Base-by-base conservation (phyloP, 2,888 invertebrate genomes). In the Tetragonula carbonaria region DNA sequence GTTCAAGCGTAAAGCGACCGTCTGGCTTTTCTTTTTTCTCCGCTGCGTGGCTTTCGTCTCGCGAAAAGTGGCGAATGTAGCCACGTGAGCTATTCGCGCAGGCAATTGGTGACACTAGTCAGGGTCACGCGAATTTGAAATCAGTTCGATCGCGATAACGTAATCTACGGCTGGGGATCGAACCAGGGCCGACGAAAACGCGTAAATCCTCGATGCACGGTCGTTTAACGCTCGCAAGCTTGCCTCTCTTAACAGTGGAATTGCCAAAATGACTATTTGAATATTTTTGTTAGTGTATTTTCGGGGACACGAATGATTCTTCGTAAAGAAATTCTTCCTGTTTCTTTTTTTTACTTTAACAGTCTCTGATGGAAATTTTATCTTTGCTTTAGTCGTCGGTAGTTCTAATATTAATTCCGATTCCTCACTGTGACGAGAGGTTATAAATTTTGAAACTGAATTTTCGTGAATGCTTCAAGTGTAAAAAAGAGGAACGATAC, bases 101-200 rank as follows among this genome's bases (percentile, higher is more conserved):
- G 63, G 23, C 8, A 72, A 59, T 45, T 21, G 63, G 51, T 45
- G 87, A 68, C 65, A 62, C 55, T 55, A 63, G 21, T 63, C 21
- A 16, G 18, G 50, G 59, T 78, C 68, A 72, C 74, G 83, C 83
- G 68, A 82, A 71, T 83, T 83, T 57, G 50, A 55, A 72, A 82
- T 82, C 63, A 76, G 57, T 23, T 21, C 57, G 72, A 73, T 82
- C 83, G 51, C 51, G 83, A 83, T 73, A 82, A 33, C 50, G 62
- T n/a, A 59, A 81, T 80, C 67, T 62, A 28, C 4, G 23, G 5
- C n/a, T 4, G 13, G 53, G 50, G 72, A 73, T 73, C 71, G 28
- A 28, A 45, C 53, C 45, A 2, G 45, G n/a, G 67, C 18, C 81
- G 63, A 51, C 50, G 70, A 63, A 67, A 38, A 45, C 67, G 57